Conservation (phyloP, 2,797 vertebrate species). For the Simalia tracyae region DNA sequence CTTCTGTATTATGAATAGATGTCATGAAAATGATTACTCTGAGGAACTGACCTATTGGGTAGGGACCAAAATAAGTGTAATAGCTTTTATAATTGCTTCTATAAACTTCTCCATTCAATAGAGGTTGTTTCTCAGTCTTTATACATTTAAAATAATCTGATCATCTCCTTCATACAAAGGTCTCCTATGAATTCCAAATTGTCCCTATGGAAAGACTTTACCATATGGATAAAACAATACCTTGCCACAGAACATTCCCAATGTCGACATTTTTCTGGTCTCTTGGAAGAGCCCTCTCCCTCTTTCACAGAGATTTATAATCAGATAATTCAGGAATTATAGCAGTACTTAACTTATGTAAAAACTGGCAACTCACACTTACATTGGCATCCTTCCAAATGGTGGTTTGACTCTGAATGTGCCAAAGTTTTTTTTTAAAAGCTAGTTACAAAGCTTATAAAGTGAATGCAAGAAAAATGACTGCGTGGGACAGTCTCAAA, state of each 20-base stretch:
- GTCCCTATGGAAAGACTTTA: neutral
- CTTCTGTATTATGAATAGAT: neutral
- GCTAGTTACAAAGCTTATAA: neutral
- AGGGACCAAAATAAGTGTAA: neutral
- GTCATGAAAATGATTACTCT: neutral
- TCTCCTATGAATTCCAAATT: neutral
- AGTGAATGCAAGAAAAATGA: neutral
- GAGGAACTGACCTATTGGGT: neutral
- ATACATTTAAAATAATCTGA: neutral
- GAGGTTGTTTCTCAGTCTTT: neutral
- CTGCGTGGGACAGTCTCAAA: neutral
- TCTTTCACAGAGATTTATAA: neutral
- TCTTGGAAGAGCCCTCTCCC: neutral
- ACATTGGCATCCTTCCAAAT: neutral
- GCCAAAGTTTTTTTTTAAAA: neutral
- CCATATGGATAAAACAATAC: neutral
- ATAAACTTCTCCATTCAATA: neutral
- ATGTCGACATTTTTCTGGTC: neutral
- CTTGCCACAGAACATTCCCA: neutral
- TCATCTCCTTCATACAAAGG: neutral
- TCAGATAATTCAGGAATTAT: neutral
- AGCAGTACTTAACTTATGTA: neutral
- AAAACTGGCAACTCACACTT: neutral
- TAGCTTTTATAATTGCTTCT: neutral
- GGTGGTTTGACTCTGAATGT: neutral